Evolutionary conservation across 1,140 invertebrate species (phyloP).

Genomic region (Drosophila saltans): DNA sequence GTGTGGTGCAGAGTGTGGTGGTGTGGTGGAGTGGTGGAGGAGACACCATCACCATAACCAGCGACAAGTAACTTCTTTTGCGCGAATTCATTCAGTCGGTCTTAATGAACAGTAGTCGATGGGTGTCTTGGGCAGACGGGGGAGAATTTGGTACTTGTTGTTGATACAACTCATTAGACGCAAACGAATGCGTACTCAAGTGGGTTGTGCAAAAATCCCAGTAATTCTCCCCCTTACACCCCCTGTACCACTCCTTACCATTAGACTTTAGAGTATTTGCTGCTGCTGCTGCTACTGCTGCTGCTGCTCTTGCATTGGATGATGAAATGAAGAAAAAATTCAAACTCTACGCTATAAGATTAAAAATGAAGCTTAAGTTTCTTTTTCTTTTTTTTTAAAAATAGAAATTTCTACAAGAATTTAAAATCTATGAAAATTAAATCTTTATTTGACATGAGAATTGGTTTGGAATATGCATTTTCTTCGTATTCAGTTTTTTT

Average conservation of each 20-base stretch:
- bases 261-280: no score
- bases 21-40: neutral
- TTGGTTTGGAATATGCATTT: no score
- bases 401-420: neutral
- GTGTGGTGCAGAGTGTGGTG: neutral
- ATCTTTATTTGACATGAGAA: neutral
- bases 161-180: conserved; percentile 81
- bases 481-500: no score
- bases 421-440: neutral
- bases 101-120: conserved; percentile 73
- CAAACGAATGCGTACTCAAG: conserved; percentile 77
- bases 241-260: no score
- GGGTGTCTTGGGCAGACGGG: conserved; percentile 32
- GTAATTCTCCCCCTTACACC: neutral
- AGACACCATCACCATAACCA: conserved; percentile 8
- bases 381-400: neutral
- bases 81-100: conserved; percentile 77
- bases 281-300: no score
- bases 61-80: conserved; percentile 76
- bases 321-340: neutral
- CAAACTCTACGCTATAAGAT: neutral
- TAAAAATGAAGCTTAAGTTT: neutral
- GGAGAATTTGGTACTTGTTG: conserved; percentile 58
- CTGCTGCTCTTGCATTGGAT: neutral
- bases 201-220: conserved; percentile 51